Evolutionary conservation across 2,888 invertebrate species (phyloP), one percentile per base, ranked within the genome.

Genomic region (Lasioglossum pauxillum): DNA sequence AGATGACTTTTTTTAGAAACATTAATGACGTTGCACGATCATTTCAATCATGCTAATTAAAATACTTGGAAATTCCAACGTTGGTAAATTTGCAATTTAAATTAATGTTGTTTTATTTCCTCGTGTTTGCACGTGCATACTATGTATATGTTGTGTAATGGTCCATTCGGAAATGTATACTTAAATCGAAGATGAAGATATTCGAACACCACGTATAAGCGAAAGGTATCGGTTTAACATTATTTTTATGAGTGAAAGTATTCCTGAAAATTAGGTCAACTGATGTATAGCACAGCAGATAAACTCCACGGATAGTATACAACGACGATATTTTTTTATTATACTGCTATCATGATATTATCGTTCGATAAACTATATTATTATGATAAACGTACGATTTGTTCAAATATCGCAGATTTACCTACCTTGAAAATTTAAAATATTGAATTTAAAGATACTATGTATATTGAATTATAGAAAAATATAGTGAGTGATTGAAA

Each of bases 161-260:
- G 4, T 35, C 16, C 19, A 35, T 16, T 8, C 8, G 31, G 8
- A 31, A 8, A 8, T 19, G 67, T 19, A 35, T 23, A 38, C 10
- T 23, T 23, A 19, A 69, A 19, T 23, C 23, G 31, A 31, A 16
- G 31, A 64, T 0, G 23, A 38, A 16, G 64, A 38, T 69, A 19
- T 69, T 23, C 23, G 69, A 69, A 8, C 69, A 69, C 69, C 69
- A 23, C 38, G 69, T 69, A 69, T 69, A 69, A 69, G 41, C 41
- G 75, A 76, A 64, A 76, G 41, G 27, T 38, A 64, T 38, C 38
- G 41, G 41, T 60, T 60, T 1, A 49, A 53, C 49, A 53, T 75
- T 53, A 53, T 75, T 75, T 75, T n/a, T 53, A 53, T 75, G 53
- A 53, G 49, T 53, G 38, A 75, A 74, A 75, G 74, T 75, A n/a